Conservation (phyloP, 2,797 vertebrate genomes). For the Sphenodon punctatus region DNA sequence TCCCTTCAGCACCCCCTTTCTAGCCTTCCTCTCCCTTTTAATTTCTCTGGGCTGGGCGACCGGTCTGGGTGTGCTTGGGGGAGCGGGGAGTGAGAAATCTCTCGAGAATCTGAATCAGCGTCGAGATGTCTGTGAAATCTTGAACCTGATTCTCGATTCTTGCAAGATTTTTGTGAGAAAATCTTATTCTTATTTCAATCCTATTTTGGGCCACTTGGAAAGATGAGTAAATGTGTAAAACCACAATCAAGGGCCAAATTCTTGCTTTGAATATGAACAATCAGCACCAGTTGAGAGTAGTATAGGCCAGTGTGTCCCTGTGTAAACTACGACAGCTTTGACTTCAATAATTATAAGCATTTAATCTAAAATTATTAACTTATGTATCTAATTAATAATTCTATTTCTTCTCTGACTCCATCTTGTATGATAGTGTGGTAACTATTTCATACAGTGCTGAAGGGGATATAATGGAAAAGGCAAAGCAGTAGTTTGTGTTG, state of each 20-base stretch:
- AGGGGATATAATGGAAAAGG: constrained; percentile 14
- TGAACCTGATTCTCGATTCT: too few relatives aligned
- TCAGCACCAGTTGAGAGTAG: not conserved
- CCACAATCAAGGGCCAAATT: not conserved
- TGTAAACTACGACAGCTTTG: not conserved
- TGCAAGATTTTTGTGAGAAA: too few relatives aligned
- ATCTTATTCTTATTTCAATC: not conserved
- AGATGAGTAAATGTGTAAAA: not conserved
- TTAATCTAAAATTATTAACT: constrained; percentile 20
- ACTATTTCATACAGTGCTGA: not conserved
- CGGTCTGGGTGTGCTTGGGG: too few relatives aligned
- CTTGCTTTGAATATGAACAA: not conserved
- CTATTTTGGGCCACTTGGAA: not conserved
- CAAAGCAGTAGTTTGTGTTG: constrained; percentile 28
- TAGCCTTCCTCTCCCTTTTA: too few relatives aligned
- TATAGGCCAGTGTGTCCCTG: fast-evolving
- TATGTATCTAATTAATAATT: not conserved
- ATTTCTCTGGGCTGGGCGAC: too few relatives aligned
- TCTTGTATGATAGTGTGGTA: not conserved
- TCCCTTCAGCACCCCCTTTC: too few relatives aligned
- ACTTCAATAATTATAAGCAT: not conserved
- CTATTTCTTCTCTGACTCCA: not conserved
- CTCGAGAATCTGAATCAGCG: too few relatives aligned
- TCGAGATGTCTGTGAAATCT: too few relatives aligned
- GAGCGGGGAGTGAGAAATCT: too few relatives aligned